Conservation (phyloP, 2,797 vertebrate species). For the Cirrhinus mrigala region DNA sequence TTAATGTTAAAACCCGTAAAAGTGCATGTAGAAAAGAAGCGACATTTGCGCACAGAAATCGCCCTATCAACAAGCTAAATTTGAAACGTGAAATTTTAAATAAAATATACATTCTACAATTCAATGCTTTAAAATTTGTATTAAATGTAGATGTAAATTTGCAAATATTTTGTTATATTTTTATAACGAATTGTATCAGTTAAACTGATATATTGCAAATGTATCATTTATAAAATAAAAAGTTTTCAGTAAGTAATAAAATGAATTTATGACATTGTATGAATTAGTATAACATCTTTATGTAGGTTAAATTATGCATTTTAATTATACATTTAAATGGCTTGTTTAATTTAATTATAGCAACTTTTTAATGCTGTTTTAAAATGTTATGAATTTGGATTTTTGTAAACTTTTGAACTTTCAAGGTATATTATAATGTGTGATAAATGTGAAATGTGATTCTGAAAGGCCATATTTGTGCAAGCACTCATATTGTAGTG, state of each 20-base stretch:
- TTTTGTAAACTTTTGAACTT: not conserved
- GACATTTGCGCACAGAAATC: not conserved
- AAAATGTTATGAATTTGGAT: not conserved
- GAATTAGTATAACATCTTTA: not conserved
- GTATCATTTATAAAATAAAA: not conserved
- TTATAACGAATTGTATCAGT: not conserved
- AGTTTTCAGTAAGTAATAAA: not conserved
- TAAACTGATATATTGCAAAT: not conserved
- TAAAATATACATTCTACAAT: not conserved
- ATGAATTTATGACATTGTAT: not conserved
- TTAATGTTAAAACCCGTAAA: not conserved
- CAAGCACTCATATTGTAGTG: not conserved
- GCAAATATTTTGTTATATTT: not conserved
- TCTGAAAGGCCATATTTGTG: not conserved
- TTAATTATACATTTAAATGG: not conserved
- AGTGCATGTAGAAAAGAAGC: not conserved
- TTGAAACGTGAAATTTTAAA: not conserved
- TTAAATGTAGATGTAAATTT: not conserved
- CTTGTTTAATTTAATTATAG: not conserved
- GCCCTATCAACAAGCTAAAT: not conserved
- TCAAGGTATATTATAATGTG: not conserved
- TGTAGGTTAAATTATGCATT: no score
- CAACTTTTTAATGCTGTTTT: not conserved
- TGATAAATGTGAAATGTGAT: not conserved
- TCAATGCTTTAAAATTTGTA: not conserved